phyloP scores from a whole-genome alignment of 2,797 vertebrate species.

The Remorina albescens region DNA sequence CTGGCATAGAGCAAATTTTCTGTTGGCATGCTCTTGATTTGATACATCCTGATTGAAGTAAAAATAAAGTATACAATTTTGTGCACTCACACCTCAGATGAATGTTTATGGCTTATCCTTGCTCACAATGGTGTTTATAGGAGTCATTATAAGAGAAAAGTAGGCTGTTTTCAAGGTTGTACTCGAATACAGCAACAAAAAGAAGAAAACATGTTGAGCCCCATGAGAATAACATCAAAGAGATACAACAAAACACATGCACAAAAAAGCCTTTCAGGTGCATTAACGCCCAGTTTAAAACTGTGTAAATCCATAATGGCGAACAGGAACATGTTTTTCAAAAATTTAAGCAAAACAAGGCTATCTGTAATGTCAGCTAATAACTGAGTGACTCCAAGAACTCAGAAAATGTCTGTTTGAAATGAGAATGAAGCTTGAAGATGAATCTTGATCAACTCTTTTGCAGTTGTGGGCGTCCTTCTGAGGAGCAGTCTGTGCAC shows the following conservation, averaged over 20 bases:
- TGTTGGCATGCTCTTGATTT: neutral
- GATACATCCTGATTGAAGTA: neutral
- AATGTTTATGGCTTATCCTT: slow-evolving; percentile 3
- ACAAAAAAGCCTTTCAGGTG: slow-evolving; percentile 3
- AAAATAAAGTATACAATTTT: neutral
- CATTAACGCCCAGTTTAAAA: neutral
- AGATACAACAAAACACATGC: slow-evolving; percentile 5
- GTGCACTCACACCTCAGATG: neutral
- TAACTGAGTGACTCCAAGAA: neutral
- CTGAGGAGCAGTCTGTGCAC: no score
- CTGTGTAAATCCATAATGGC: neutral
- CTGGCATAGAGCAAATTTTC: neutral
- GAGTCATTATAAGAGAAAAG: slow-evolving; percentile 23
- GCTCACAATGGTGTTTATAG: neutral
- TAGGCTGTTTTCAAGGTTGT: slow-evolving; percentile 18
- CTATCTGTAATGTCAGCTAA: neutral
- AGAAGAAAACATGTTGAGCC: slow-evolving; percentile 8
- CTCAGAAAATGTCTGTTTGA: neutral
- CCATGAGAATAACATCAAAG: slow-evolving; percentile 27
- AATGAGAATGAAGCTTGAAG: neutral
- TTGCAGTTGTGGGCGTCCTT: neutral
- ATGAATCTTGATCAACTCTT: neutral
- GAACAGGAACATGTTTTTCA: neutral
- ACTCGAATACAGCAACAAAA: neutral
- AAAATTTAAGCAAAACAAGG: neutral